phyloP scores from a whole-genome alignment of 1,140 invertebrate genomes.

The Ceratosolen solmsi region DNA sequence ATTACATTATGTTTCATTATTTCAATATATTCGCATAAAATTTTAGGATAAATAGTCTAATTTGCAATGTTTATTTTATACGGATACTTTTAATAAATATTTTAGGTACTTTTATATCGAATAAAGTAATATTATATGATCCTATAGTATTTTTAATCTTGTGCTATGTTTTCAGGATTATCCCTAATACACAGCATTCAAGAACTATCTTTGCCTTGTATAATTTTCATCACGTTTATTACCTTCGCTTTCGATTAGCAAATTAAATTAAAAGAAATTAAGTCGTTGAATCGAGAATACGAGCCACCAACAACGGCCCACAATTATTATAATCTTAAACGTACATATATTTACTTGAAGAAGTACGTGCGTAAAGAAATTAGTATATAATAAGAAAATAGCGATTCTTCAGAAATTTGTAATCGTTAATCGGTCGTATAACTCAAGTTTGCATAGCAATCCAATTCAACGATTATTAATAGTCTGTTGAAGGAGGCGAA shows the following conservation, averaged over 20 bases:
- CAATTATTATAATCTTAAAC: not conserved
- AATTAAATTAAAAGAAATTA: not conserved
- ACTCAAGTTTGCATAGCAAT: not conserved
- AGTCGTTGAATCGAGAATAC: not conserved
- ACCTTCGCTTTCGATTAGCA: not conserved
- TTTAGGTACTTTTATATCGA: too few relatives aligned
- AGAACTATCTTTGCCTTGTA: not conserved
- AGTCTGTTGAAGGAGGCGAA: not conserved
- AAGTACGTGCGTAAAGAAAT: not conserved
- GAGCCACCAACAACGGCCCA: not conserved
- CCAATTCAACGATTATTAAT: not conserved
- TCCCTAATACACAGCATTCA: not conserved
- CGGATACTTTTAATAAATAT: too few relatives aligned
- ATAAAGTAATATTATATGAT: too few relatives aligned
- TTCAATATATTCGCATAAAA: too few relatives aligned
- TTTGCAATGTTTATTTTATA: too few relatives aligned
- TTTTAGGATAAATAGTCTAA: too few relatives aligned
- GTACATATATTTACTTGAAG: not conserved
- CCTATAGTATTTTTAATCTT: too few relatives aligned
- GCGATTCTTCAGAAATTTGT: not conserved
- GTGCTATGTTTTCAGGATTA: too few relatives aligned
- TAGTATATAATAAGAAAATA: not conserved
- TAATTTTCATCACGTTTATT: not conserved
- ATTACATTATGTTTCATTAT: too few relatives aligned
- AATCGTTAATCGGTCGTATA: not conserved